A percentile compares a stretch with the other conserved stretches of the same genome.
Evolutionary conservation across 1,140 invertebrate genomes (phyloP).

Genomic region (Matsumurasca onukii): DNA sequence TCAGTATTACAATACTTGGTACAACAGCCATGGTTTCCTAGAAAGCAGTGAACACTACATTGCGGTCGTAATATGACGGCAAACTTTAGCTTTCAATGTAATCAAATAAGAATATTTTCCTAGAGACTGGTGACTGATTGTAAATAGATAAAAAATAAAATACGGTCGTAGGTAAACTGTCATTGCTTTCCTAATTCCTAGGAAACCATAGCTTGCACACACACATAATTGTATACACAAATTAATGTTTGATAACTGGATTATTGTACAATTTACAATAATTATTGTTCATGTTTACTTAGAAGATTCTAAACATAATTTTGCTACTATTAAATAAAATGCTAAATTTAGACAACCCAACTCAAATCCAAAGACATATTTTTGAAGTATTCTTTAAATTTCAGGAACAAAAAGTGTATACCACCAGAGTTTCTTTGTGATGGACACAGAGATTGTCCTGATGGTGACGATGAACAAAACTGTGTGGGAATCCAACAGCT

Average conservation of each 20-base stretch:
- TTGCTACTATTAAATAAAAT: not conserved
- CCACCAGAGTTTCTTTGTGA: constrained; percentile 71
- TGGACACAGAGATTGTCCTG: constrained; percentile 63
- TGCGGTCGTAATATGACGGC: too few relatives aligned
- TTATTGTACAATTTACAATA: not conserved
- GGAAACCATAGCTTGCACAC: not conserved
- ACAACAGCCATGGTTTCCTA: too few relatives aligned
- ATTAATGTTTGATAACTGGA: not conserved
- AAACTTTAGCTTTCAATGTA: too few relatives aligned
- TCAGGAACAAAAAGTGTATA: constrained; percentile 53
- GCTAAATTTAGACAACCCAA: not conserved
- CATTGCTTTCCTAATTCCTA: too few relatives aligned
- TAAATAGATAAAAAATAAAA: too few relatives aligned
- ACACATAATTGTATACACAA: not conserved
- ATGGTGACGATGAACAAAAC: constrained; percentile 64
- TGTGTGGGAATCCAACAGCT: constrained; percentile 48
- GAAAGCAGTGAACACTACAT: too few relatives aligned
- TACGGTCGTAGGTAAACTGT: too few relatives aligned
- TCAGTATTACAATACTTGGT: not conserved
- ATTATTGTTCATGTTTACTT: constrained; percentile 27
- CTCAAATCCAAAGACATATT: not conserved
- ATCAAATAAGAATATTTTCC: too few relatives aligned
- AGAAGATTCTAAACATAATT: constrained; percentile 3
- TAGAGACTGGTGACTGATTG: too few relatives aligned
- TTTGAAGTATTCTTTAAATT: not conserved